A percentile compares a stretch with the other conserved stretches of the same genome.
These are phyloP conservation scores for Takifugu rubripes DNA, from an alignment of 2,797 vertebrate species.

Conservation along the genomic window DNA sequence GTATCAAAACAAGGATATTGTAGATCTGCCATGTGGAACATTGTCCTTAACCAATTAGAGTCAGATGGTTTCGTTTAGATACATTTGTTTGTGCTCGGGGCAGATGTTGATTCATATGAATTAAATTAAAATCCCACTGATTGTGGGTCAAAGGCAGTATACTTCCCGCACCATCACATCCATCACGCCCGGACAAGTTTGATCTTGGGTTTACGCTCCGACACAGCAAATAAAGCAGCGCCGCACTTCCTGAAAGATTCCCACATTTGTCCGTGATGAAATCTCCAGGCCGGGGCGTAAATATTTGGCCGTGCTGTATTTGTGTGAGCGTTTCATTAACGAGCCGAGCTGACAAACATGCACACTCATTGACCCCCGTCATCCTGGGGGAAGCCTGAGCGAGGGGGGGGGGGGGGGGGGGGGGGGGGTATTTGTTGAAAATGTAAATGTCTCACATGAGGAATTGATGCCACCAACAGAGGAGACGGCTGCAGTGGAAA, in stretches of 20 bases:
- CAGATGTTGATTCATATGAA: slow-evolving; percentile 79
- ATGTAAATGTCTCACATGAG: slow-evolving; percentile 68
- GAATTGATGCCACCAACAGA: slow-evolving; percentile 64
- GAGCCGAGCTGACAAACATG: slow-evolving; percentile 75
- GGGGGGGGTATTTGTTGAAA: slow-evolving; percentile 67
- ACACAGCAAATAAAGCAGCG: slow-evolving; percentile 57
- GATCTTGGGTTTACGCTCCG: slow-evolving; percentile 57
- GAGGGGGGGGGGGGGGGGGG: slow-evolving; percentile 57
- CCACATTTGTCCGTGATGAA: slow-evolving; percentile 68
- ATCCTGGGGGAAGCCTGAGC: slow-evolving; percentile 56
- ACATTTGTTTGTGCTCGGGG: slow-evolving; percentile 58
- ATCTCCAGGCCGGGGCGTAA: slow-evolving; percentile 70
- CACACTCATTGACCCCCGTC: slow-evolving; percentile 63
- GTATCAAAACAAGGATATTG: slow-evolving; percentile 66
- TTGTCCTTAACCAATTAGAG: slow-evolving; percentile 77
- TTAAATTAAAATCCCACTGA: slow-evolving; percentile 78
- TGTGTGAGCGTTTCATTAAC: slow-evolving; percentile 76
- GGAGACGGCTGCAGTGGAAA: slow-evolving; percentile 65
- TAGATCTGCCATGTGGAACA: slow-evolving; percentile 68
- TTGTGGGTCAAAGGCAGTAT: slow-evolving; percentile 72
- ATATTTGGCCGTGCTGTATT: slow-evolving; percentile 77
- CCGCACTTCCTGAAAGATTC: slow-evolving; percentile 54
- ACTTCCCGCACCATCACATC: slow-evolving; percentile 67
- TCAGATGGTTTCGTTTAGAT: slow-evolving; percentile 83
- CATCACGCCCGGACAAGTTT: slow-evolving; percentile 57